Conservation (phyloP, 2,888 invertebrate genomes). For the Celastrina argiolus region DNA sequence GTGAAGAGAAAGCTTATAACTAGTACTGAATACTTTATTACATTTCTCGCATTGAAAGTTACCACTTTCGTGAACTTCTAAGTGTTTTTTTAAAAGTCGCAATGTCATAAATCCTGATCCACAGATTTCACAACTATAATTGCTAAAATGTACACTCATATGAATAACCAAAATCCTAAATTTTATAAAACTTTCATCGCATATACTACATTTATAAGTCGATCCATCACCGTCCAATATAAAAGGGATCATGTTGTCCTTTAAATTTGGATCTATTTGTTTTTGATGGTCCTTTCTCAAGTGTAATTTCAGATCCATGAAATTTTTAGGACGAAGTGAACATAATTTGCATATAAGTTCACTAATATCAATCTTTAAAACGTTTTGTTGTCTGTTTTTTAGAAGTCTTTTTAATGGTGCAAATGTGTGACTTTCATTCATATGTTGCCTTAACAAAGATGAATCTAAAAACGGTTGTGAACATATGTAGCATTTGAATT, state of each 20-base stretch:
- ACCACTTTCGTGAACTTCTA: conserved; percentile 67
- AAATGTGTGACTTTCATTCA: conserved; percentile 56
- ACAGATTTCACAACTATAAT: conserved; percentile 69
- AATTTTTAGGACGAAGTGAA: conserved; percentile 41
- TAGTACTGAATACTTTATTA: conserved; percentile 61
- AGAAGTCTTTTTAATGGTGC: conserved; percentile 57
- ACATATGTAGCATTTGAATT: conserved; percentile 69
- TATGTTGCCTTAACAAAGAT: conserved; percentile 52
- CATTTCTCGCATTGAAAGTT: conserved; percentile 65
- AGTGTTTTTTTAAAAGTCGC: conserved; percentile 62
- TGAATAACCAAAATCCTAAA: conserved; percentile 64
- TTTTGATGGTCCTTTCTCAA: conserved; percentile 57
- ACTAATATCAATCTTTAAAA: conserved; percentile 64
- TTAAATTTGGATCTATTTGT: conserved; percentile 54
- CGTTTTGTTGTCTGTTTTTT: conserved; percentile 61
- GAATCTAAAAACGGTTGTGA: conserved; percentile 62
- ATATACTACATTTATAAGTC: conserved; percentile 60
- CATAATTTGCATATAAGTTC: conserved; percentile 61
- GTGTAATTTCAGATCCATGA: conserved; percentile 55
- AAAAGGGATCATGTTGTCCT: conserved; percentile 69
- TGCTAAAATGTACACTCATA: conserved; percentile 71
- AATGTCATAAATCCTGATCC: conserved; percentile 70
- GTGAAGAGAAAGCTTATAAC: conserved; percentile 61
- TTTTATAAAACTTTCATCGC: conserved; percentile 61
- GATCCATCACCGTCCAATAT: conserved; percentile 51